Base-by-base conservation (phyloP, 1,140 invertebrate species). In the Uloborus diversus region DNA sequence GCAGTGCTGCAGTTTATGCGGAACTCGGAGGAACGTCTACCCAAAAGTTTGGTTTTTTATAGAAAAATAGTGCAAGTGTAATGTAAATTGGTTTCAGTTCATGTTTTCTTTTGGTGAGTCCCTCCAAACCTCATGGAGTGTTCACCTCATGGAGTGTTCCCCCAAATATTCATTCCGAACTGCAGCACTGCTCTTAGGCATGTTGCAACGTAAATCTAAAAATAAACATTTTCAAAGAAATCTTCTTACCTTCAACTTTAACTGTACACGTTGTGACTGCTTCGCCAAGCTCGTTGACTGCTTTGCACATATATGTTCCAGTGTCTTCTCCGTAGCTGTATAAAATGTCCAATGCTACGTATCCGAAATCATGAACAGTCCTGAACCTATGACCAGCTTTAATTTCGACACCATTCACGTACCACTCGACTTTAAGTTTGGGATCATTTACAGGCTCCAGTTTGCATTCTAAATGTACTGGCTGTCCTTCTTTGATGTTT, bases 361-460 rank as follows among this genome's bases (percentile, higher is more conserved):
- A 89, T 25, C 89, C 89, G 85, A 90, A 83, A 59, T 83, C 81
- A 49, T 76, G 80, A 30, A 75, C 78, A 23, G 80, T 83, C 28
- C 69, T 68, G 68, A 93, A 96, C 71, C 94, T 91, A 85, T 95
- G 94, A n/a, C 95, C 95, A 84, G 85, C 84, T 49, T 82, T 82
- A 30, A 90, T 81, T 30, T 87, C 87, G 32, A 86, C 85, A n/a
- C 89, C 90, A 84, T 90, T 89, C 75, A 86, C 85, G 82, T 69
- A 96, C 88, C 96, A 96, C 87, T 96, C 94, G 78, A 97, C 93
- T 66, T 93, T 90, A 93, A 98, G 95, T 64, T 94, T 96, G 0
- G 94, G 92, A 89, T 97, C 95, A 82, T 96, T 94, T 23, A 96
- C 90, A n/a, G 96, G 96, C 85, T 95, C 93, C 32, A 98, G 91